Evolutionary conservation across 2,797 vertebrate species (phyloP), one percentile per base, ranked within the genome.

Genomic region (Spinibarbus caldwelli): DNA sequence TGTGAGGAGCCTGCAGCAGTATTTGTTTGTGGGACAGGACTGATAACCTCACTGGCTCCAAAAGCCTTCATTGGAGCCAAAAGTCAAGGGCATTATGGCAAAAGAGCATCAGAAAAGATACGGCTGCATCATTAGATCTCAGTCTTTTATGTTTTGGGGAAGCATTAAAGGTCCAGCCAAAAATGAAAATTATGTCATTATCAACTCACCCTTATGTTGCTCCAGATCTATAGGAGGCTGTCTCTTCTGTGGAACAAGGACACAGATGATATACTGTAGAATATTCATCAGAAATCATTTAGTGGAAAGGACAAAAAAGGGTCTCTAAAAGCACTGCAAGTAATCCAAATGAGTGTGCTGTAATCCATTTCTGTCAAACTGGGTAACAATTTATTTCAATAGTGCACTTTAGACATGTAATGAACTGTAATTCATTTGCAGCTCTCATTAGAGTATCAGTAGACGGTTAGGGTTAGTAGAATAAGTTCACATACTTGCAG

Each of bases 1-100:
- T 93, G 93, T 91, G 91, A 89, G 87, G 89, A 83, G 87, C 87
- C 89, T 83, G 80, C 17, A 29, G 92, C 89, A 91, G 82, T 75
- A 29, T 78, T 68, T 49, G 85, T 49, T 52, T 81, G 34, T 83
- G 45, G 83, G 88, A 86, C 82, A 79, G 87, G 81, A 34, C 78
- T 19, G 75, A 54, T 85, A 85, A 82, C 15, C 75, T 57, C 57
- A 47, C 88, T 90, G 87, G 84, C 87, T 83, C 87, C 81, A 83
- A 43, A 85, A 86, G 86, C 89, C 86, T 78, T 62, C 31, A 62
- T 83, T 68, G 15, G 72, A 82, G 89, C 86, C 89, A 80, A 82
- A 80, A 87, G 86, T 88, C 81, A 82, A 85, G 86, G 88, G 87
- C 76, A 72, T 84, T 85, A 41, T 45, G 15, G 82, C 21, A 70